A percentile compares a stretch with the other conserved stretches of the same genome.
These are phyloP conservation scores for Zygaena filipendulae DNA, from an alignment of 2,888 invertebrate species.

Conservation along the genomic window DNA sequence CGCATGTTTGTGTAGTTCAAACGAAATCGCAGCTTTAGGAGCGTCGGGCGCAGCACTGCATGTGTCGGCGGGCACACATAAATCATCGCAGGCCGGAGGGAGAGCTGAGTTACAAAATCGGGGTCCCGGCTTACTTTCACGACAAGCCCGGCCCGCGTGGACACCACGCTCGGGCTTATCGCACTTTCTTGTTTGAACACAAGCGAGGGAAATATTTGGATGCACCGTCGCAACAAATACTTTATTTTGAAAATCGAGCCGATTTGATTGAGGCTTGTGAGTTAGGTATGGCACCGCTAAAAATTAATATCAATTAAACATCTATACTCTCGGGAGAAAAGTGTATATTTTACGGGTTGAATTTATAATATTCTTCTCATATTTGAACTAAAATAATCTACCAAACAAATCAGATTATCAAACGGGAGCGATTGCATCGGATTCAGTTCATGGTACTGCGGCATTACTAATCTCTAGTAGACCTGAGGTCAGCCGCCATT, in stretches of 20 bases:
- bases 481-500: slow-evolving; percentile 44
- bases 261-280: slow-evolving; percentile 3
- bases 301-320: no score
- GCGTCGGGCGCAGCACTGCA: slow-evolving; percentile 56
- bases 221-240: slow-evolving; percentile 1
- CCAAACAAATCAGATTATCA: no score
- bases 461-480: slow-evolving; percentile 29
- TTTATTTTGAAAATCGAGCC: no score
- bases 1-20: slow-evolving; percentile 25
- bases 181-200: slow-evolving; percentile 10
- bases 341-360: no score
- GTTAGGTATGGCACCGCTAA: no score
- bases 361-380: no score
- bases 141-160: slow-evolving; percentile 23
- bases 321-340: no score
- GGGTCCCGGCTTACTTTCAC: slow-evolving; percentile 52
- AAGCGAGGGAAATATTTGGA: not conserved
- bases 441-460: slow-evolving; percentile 9
- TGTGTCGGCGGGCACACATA: slow-evolving; percentile 57
- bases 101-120: slow-evolving; percentile 34
- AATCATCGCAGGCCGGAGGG: slow-evolving; percentile 44
- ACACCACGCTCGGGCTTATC: slow-evolving; percentile 24
- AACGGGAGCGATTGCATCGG: no score
- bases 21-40: slow-evolving; percentile 46
- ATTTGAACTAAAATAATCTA: no score